A percentile compares a stretch with the other conserved stretches of the same genome.
Conservation (phyloP, 2,888 invertebrate genomes). For the Limenitis camilla region DNA sequence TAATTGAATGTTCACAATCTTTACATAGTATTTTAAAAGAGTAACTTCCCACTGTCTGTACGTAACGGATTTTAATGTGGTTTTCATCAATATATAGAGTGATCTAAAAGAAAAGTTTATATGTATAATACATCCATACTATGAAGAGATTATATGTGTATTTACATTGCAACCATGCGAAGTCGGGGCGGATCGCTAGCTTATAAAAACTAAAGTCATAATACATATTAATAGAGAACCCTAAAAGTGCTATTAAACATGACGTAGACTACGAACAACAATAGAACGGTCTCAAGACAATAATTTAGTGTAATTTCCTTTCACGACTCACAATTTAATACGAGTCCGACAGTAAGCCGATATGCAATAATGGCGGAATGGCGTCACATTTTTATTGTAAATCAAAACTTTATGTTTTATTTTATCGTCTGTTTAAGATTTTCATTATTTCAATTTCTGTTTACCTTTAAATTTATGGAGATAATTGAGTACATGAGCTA, state of each 20-base stretch:
- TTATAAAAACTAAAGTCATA: background rate
- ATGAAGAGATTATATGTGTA: no score
- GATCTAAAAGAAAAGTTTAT: background rate
- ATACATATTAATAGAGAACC: conserved; percentile 1
- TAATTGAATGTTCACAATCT: no score
- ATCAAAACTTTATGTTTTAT: background rate
- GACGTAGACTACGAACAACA: conserved; percentile 16
- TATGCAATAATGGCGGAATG: conserved; percentile 14
- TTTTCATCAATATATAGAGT: background rate
- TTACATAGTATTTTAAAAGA: no score
- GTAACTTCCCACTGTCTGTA: no score
- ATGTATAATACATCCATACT: no score
- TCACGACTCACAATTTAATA: conserved; percentile 34
- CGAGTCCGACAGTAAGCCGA: conserved; percentile 17
- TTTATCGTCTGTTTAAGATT: background rate
- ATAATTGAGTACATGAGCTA: no score
- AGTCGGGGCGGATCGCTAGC: no score
- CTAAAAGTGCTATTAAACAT: conserved; percentile 9
- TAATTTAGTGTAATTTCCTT: conserved; percentile 60
- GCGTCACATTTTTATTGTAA: conserved; percentile 11
- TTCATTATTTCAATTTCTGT: background rate
- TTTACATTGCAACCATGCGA: no score
- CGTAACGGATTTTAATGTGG: no score
- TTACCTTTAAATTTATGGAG: background rate
- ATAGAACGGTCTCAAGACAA: conserved; percentile 39